phyloP scores from a whole-genome alignment of 2,888 invertebrate species.

The Tuta absoluta region DNA sequence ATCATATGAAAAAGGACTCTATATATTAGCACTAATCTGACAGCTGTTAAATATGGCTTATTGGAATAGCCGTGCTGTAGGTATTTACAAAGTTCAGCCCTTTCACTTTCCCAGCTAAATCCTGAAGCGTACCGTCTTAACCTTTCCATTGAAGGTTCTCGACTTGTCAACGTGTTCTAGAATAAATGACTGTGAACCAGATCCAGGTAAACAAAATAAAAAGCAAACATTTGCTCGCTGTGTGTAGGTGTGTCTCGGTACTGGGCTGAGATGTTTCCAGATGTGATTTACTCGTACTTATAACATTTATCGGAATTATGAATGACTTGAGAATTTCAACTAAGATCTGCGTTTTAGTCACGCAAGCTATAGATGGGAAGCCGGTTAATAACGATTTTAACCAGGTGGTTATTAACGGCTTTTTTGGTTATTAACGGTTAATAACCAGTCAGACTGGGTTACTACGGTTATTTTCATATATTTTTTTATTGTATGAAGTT shows the following conservation, averaged over 20 bases:
- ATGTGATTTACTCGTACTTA: not conserved
- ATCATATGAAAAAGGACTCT: too few species aligned
- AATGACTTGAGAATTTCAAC: not conserved
- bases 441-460: too few species aligned
- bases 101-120: not conserved
- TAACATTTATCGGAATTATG: not conserved
- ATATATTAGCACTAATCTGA: too few species aligned
- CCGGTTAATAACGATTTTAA: too few species aligned
- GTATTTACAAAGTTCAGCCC: not conserved
- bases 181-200: conserved; percentile 18
- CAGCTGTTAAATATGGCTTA: too few species aligned
- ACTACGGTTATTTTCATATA: too few species aligned
- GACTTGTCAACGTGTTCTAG: conserved; percentile 14
- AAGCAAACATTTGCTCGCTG: not conserved
- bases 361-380: too few species aligned
- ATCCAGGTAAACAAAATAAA: conserved; percentile 29
- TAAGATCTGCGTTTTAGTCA: not conserved
- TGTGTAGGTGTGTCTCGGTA: not conserved
- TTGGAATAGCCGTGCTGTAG: not conserved
- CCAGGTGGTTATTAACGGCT: too few species aligned
- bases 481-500: too few species aligned
- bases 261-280: not conserved
- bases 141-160: conserved; percentile 21
- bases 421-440: too few species aligned
- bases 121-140: conserved; percentile 13